A percentile compares a stretch with the other conserved stretches of the same genome.
phyloP scores from a whole-genome alignment of 2,113 vertebrate genomes.

The Colistium nudipinnis region DNA sequence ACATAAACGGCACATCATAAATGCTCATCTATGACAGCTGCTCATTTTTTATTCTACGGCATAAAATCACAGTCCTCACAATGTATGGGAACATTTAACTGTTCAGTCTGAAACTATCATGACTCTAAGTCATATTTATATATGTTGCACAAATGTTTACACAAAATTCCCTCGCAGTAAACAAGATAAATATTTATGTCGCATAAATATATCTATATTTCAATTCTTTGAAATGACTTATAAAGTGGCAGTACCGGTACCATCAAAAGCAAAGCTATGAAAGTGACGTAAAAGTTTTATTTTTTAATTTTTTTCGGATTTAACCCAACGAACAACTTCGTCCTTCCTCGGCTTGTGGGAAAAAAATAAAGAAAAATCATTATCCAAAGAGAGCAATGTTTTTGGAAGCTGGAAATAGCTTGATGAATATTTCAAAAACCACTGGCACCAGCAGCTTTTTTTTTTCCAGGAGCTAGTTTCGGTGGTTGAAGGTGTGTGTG shows the following conservation, averaged over 20 bases:
- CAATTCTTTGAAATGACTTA: too few species aligned
- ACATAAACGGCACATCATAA: background rate
- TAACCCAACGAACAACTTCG: constrained; percentile 43
- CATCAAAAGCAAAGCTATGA: constrained; percentile 8
- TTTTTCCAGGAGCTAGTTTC: constrained; percentile 51
- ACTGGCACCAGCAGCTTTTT: constrained; percentile 56
- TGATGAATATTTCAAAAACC: constrained; percentile 70
- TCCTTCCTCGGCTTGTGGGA: constrained; percentile 11
- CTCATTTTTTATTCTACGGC: background rate
- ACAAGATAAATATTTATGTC: too few species aligned
- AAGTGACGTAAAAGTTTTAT: too few species aligned
- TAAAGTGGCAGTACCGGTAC: background rate
- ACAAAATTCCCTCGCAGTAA: too few species aligned
- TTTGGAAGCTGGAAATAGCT: constrained; percentile 58
- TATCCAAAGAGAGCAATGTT: constrained; percentile 69
- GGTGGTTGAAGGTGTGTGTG: constrained; percentile 1
- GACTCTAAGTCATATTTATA: too few species aligned
- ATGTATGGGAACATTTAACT: too few species aligned
- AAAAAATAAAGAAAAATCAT: constrained; percentile 46
- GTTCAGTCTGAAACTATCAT: too few species aligned
- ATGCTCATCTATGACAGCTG: background rate
- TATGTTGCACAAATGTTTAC: too few species aligned
- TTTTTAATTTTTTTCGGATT: constrained; percentile 34
- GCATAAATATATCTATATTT: too few species aligned
- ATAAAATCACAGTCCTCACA: background rate